Evolutionary conservation across 2,113 vertebrate species (phyloP), one percentile per base, ranked within the genome.

Genomic region (Phoxinus phoxinus): DNA sequence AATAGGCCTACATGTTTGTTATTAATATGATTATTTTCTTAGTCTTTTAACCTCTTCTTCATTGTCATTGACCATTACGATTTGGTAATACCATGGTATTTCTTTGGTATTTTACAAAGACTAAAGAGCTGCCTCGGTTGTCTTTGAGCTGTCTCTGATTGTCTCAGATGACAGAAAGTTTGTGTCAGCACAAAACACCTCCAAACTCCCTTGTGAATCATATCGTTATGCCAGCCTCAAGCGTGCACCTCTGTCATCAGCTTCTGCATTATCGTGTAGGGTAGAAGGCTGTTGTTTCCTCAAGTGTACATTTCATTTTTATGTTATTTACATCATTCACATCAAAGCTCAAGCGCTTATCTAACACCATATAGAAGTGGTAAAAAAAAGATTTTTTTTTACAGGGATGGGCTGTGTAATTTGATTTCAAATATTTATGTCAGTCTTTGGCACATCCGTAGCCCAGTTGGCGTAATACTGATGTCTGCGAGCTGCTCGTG

Each of bases 391-490:
- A 76, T 58, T 56, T 76, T 58, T 56, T 76, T 72, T 80, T 23
- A 19, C 13, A 35, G 27, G 25, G 10, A 69, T 5, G 30, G 46
- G 67, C 23, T 44, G 27, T 12, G 78, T 69, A 53, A 46, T 73
- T 69, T 71, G 19, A 79, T 58, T 79, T 76, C 15, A 79, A 72
- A 25, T 35, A 83, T 83, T 83, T 83, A 71, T 81, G 63, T 69
- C 80, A 69, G 61, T 85, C 78, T 83, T 83, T 78, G 19, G 75
- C 44, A 83, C 51, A 84, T 83, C 71, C 4, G 2, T 81, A 80
- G 79, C 77, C 65, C 72, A 69, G 35, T 53, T 69, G 51, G 51
- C 65, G 17, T 88, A 85, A 83, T 37, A 83, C 83, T 75, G 53
- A 59, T 41, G 69, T 59, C 46, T 51, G 83, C 44, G 67, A 79